These are phyloP conservation scores for Calyptommatus sinebrachiatus DNA, from an alignment of 2,113 vertebrate species.

Conservation along the genomic window DNA sequence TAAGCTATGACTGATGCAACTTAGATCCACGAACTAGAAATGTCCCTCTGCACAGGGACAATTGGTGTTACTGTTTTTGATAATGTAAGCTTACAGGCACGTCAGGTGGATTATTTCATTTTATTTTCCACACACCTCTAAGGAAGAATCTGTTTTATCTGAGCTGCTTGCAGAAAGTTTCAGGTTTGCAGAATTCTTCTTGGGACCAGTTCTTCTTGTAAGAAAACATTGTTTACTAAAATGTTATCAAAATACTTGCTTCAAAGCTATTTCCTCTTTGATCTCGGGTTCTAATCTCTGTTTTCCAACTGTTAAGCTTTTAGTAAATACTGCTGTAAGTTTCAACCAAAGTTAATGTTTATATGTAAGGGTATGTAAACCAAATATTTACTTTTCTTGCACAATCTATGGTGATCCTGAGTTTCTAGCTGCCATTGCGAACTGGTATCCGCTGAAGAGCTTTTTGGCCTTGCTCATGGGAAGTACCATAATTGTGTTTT, in stretches of 20 bases:
- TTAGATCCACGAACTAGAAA: too few relatives aligned
- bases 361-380: constrained; percentile 61
- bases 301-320: constrained; percentile 39
- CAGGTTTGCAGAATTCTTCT: not conserved
- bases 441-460: constrained; percentile 47
- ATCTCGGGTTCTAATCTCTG: constrained; percentile 19
- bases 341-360: constrained; percentile 82
- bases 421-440: constrained; percentile 44
- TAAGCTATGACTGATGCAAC: too few relatives aligned
- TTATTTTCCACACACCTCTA: not conserved
- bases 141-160: not conserved
- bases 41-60: too few relatives aligned
- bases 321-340: constrained; percentile 46
- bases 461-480: constrained; percentile 40
- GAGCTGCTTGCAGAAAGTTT: not conserved
- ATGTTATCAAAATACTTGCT: not conserved
- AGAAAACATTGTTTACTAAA: not conserved
- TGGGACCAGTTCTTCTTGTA: not conserved
- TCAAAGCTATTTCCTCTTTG: not conserved
- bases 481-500: constrained; percentile 5
- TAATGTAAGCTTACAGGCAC: too few relatives aligned
- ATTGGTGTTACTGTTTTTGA: too few relatives aligned
- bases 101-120: not conserved
- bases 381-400: constrained; percentile 88
- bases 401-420: constrained; percentile 60